Conservation (phyloP, 2,797 vertebrate species). For the Natrix natrix region DNA sequence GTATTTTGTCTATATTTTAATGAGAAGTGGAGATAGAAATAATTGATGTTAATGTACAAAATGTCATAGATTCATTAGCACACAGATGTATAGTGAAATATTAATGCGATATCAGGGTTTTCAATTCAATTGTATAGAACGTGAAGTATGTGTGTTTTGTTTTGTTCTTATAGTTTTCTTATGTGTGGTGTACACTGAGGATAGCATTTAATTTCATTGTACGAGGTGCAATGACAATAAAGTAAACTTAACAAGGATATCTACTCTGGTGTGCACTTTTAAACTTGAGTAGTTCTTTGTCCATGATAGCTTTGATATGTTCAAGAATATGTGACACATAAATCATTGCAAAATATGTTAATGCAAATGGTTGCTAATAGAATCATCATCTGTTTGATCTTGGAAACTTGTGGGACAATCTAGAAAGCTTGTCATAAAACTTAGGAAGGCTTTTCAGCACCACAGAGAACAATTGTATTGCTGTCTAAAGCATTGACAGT, state of each 20-base stretch:
- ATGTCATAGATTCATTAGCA: conserved; percentile 52
- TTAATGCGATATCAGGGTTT: too few relatives aligned
- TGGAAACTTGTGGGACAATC: conserved; percentile 66
- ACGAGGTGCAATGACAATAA: too few relatives aligned
- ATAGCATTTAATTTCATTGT: too few relatives aligned
- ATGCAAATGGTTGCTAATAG: conserved; percentile 76
- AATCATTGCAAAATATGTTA: conserved; percentile 75
- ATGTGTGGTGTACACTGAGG: too few relatives aligned
- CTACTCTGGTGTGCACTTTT: conserved; percentile 61
- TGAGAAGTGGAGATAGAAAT: neutral
- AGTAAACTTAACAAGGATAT: conserved; percentile 26
- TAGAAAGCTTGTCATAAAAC: conserved; percentile 62
- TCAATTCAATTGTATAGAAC: too few relatives aligned
- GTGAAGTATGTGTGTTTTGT: too few relatives aligned
- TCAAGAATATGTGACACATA: conserved; percentile 71
- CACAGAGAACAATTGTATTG: conserved; percentile 59
- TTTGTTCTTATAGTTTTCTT: too few relatives aligned
- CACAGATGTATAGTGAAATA: neutral
- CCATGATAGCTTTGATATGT: conserved; percentile 67
- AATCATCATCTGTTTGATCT: conserved; percentile 73
- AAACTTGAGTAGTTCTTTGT: conserved; percentile 70
- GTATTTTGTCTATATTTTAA: conserved; percentile 18
- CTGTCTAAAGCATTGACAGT: conserved; percentile 63
- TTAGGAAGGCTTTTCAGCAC: conserved; percentile 51
- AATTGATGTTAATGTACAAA: conserved; percentile 52